Percentiles rank a stretch among this genome's conserved stretches.
These are phyloP conservation scores for Holotrichia oblita DNA, from an alignment of 1,140 invertebrate genomes.

Conservation along the genomic window DNA sequence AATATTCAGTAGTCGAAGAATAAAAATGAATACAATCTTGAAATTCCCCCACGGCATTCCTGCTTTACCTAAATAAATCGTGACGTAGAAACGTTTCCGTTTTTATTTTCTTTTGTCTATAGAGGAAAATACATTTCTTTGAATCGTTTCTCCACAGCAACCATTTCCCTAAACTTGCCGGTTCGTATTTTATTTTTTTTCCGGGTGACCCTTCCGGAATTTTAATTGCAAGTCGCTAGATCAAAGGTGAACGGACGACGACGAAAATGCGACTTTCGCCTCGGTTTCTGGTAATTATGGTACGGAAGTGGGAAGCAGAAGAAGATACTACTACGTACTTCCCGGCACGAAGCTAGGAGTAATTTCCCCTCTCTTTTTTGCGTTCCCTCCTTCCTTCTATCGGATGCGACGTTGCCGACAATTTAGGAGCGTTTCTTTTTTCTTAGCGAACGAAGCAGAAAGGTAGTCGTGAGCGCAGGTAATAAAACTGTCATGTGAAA, in stretches of 20 bases:
- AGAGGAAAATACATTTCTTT: neutral
- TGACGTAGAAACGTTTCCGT: no score
- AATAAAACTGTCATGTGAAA: slow-evolving; percentile 17
- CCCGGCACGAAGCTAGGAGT: neutral
- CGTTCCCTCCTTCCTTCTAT: neutral
- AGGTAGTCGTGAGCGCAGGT: neutral
- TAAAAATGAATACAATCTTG: no score
- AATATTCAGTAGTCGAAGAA: no score
- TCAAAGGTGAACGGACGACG: neutral
- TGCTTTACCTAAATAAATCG: no score
- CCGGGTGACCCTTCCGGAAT: neutral
- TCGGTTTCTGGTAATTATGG: neutral
- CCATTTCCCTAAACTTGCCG: neutral
- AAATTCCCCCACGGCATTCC: no score
- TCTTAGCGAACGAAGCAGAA: neutral
- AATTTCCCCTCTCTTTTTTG: neutral
- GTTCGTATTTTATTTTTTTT: neutral
- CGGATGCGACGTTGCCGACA: neutral
- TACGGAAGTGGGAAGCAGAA: neutral
- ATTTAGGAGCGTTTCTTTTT: slow-evolving; percentile 10
- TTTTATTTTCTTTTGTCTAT: no score
- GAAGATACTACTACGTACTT: neutral
- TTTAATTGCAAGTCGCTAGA: neutral
- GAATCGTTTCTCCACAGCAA: neutral
- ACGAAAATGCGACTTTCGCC: neutral